Evolutionary conservation across 2,113 vertebrate genomes (phyloP).

Genomic region (Brachyistius frenatus): DNA sequence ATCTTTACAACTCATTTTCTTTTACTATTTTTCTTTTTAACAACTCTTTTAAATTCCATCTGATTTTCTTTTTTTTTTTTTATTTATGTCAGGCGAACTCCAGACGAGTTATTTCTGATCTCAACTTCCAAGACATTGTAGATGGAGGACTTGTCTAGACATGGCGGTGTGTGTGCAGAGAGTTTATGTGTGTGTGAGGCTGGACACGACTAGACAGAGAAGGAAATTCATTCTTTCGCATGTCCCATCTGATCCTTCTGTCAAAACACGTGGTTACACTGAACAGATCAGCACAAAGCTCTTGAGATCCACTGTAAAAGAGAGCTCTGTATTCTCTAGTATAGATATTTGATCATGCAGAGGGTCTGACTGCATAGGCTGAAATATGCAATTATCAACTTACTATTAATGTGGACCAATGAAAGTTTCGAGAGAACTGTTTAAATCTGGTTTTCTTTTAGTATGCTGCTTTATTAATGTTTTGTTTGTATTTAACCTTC

Average conservation of each 20-base stretch:
- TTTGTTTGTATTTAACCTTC: no score
- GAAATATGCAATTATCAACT: not conserved
- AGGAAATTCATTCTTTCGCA: constrained; percentile 41
- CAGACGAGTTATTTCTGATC: constrained; percentile 21
- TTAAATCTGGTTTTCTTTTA: no score
- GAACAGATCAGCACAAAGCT: constrained; percentile 37
- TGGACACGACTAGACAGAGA: constrained; percentile 16
- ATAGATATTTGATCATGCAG: not conserved
- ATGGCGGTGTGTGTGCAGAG: constrained; percentile 8
- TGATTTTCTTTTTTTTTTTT: not conserved
- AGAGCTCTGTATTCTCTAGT: not conserved
- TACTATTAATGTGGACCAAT: not conserved
- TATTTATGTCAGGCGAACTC: constrained; percentile 7
- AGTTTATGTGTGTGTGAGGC: not conserved
- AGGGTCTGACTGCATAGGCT: not conserved
- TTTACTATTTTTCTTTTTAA: constrained; percentile 1
- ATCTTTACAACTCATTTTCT: not conserved
- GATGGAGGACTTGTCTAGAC: constrained; percentile 38
- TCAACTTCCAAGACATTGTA: constrained; percentile 27
- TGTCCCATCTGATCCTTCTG: constrained; percentile 24
- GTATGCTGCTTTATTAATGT: no score
- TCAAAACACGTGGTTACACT: constrained; percentile 37
- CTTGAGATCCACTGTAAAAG: constrained; percentile 10
- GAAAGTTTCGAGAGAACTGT: no score
- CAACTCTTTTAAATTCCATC: constrained; percentile 2